These are phyloP conservation scores for Candidula unifasciata DNA, from an alignment of 2,888 invertebrate species.

Conservation along the genomic window DNA sequence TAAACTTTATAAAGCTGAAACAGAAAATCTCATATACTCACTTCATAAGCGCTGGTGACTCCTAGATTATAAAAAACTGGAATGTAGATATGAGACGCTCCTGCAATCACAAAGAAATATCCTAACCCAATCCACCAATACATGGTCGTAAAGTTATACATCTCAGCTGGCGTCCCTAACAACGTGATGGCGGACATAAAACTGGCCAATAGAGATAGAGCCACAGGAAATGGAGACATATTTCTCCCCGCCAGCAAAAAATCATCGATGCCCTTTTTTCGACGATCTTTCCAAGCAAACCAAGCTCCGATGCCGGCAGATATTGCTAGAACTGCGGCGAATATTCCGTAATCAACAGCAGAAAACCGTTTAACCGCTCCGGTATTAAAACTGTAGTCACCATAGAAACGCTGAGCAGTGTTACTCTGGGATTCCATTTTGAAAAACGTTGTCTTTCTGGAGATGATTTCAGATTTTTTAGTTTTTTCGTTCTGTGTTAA, in stretches of 20 bases:
- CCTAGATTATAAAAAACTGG: conserved; percentile 69
- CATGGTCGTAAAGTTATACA: conserved; percentile 76
- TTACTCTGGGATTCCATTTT: neutral
- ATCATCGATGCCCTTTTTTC: conserved; percentile 66
- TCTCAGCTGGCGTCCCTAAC: conserved; percentile 75
- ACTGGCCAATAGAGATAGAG: conserved; percentile 76
- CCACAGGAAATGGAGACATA: conserved; percentile 74
- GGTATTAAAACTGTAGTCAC: conserved; percentile 65
- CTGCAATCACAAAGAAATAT: conserved; percentile 73
- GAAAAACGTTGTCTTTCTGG: no score
- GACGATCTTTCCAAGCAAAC: conserved; percentile 71
- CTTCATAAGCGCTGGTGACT: conserved; percentile 73
- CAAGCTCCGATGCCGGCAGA: conserved; percentile 74
- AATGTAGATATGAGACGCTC: conserved; percentile 70
- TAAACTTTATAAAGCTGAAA: no score
- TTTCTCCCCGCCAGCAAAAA: conserved; percentile 74
- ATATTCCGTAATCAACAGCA: conserved; percentile 71
- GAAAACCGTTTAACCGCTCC: conserved; percentile 61
- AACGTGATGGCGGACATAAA: conserved; percentile 78
- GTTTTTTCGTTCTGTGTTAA: no score
- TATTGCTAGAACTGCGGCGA: conserved; percentile 65
- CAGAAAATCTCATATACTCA: conserved; percentile 51
- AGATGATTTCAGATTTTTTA: no score
- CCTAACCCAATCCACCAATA: conserved; percentile 71
- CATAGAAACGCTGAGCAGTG: conserved; percentile 29